Conservation (phyloP, 2,113 vertebrate species). For the Illadopsis cleaveri region DNA sequence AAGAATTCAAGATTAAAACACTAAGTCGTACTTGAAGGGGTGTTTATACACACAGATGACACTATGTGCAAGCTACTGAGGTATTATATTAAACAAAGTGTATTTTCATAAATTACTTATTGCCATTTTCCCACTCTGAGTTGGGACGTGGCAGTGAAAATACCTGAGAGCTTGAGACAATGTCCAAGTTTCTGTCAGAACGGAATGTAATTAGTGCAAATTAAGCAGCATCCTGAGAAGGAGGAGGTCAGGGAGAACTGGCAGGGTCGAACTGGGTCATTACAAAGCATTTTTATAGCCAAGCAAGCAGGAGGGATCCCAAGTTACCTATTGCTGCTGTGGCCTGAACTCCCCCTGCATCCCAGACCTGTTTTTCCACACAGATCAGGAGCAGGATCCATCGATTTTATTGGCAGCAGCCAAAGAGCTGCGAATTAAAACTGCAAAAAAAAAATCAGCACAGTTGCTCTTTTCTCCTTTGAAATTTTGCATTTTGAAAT, state of each 20-base stretch:
- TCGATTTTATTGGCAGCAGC: background rate
- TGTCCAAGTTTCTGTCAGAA: constrained; percentile 92
- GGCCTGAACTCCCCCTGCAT: background rate
- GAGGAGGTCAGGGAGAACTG: constrained; percentile 84
- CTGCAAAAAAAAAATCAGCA: background rate
- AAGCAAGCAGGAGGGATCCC: constrained; percentile 19
- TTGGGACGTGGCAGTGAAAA: constrained; percentile 47
- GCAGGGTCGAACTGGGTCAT: constrained; percentile 82
- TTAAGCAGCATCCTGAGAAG: constrained; percentile 85
- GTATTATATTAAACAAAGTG: background rate
- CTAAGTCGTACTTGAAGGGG: background rate
- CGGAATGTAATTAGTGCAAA: constrained; percentile 93
- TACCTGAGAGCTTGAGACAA: constrained; percentile 76
- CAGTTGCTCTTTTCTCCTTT: background rate
- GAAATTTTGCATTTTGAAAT: background rate
- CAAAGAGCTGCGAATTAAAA: background rate
- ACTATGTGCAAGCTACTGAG: background rate
- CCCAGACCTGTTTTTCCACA: background rate
- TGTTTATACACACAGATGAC: background rate
- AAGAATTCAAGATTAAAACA: background rate
- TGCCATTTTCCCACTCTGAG: constrained; percentile 17
- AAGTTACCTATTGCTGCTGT: background rate
- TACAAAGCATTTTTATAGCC: constrained; percentile 80
- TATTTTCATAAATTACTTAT: background rate
- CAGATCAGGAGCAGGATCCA: background rate